These are phyloP conservation scores for Otis tarda DNA, from an alignment of 2,113 vertebrate species.

Conservation along the genomic window DNA sequence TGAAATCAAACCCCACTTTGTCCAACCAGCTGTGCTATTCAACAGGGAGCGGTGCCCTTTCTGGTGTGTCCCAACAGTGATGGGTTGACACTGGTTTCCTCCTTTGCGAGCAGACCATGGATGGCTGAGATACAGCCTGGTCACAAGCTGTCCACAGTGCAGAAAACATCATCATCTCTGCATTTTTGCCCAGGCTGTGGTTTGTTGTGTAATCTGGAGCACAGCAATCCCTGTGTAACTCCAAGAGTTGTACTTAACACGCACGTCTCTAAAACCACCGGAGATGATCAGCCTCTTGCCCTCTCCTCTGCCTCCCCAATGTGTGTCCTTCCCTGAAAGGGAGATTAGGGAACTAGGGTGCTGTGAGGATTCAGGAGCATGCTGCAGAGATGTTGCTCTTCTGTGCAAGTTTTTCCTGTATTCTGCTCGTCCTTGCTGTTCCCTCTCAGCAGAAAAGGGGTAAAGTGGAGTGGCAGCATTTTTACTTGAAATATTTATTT, in stretches of 20 bases:
- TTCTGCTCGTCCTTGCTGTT: neutral
- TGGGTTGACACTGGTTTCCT: neutral
- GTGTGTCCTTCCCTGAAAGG: rapidly evolving
- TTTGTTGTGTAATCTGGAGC: neutral
- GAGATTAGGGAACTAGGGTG: rapidly evolving
- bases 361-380: neutral
- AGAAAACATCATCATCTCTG: neutral
- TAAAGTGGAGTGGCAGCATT: neutral
- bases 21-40: neutral
- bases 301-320: neutral
- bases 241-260: rapidly evolving
- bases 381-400: neutral
- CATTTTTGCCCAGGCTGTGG: neutral
- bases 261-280: rapidly evolving
- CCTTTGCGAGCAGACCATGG: neutral
- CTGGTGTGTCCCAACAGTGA: neutral
- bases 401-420: neutral
- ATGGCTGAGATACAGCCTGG: neutral
- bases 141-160: neutral
- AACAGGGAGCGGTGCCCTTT: neutral
- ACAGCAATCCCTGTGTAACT: neutral
- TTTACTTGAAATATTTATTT: neutral
- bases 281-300: neutral
- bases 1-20: rapidly evolving
- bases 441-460: neutral